phyloP scores from a whole-genome alignment of 2,888 invertebrate genomes.

The Cyaniris semiargus region DNA sequence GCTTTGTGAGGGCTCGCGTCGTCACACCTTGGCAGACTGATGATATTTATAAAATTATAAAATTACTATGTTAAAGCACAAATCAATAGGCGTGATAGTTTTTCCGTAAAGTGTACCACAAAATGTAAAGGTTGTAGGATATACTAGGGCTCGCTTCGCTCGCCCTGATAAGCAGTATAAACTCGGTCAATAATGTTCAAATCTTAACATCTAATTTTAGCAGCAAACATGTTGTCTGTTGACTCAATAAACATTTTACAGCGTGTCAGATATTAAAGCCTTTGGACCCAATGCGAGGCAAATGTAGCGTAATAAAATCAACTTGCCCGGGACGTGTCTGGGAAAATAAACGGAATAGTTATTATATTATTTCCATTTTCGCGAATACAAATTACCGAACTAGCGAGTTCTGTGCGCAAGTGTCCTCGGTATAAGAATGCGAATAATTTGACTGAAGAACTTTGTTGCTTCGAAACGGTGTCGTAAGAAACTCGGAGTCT shows the following conservation, averaged over 20 bases:
- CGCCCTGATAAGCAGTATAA: too few relatives aligned
- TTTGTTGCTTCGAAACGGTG: background rate
- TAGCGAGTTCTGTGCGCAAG: constrained; percentile 38
- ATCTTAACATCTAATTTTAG: constrained; percentile 6
- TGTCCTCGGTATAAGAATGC: constrained; percentile 35
- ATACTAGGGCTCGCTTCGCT: too few relatives aligned
- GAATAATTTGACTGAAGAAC: background rate
- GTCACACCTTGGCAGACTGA: too few relatives aligned
- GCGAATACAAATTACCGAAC: constrained; percentile 40
- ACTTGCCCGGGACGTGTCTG: constrained; percentile 41
- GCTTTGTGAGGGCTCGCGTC: too few relatives aligned
- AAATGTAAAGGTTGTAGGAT: too few relatives aligned
- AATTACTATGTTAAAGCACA: too few relatives aligned
- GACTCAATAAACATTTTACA: constrained; percentile 11
- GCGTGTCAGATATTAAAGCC: constrained; percentile 34
- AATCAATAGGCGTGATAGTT: too few relatives aligned
- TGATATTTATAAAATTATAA: too few relatives aligned
- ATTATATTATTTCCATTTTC: constrained; percentile 44
- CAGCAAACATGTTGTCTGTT: background rate
- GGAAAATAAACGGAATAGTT: constrained; percentile 44
- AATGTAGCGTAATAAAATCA: constrained; percentile 43
- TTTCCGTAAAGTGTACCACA: too few relatives aligned
- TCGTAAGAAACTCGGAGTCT: too few relatives aligned
- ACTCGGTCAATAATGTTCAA: background rate
- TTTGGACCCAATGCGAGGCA: constrained; percentile 36